Percentiles rank a stretch among this genome's conserved stretches.
These are phyloP conservation scores for Drosophila ambigua DNA, from an alignment of 1,140 invertebrate species.

Conservation along the genomic window DNA sequence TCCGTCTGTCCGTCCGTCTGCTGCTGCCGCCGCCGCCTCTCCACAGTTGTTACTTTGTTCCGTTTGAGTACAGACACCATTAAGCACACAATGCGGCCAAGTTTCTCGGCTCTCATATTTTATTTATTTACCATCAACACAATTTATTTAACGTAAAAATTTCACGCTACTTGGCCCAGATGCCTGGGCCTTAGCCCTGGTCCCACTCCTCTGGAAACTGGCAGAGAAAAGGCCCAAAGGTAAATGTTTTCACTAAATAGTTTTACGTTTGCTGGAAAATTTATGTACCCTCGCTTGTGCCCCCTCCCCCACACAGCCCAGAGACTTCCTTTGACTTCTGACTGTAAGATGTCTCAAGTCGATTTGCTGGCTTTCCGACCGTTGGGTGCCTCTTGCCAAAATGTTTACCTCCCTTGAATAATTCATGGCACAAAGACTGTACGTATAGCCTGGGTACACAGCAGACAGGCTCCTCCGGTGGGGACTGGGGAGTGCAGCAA, in stretches of 20 bases:
- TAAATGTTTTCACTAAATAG: conserved; percentile 73
- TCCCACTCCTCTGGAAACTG: background rate
- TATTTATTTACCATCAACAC: conserved; percentile 60
- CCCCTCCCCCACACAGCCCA: background rate
- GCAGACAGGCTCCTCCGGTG: conserved; percentile 11
- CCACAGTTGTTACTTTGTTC: conserved; percentile 10
- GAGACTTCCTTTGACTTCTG: background rate
- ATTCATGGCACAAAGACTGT: conserved; percentile 43
- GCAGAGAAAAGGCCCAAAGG: background rate
- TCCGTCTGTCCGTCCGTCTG: conserved; percentile 1
- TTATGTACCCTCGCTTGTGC: conserved; percentile 38
- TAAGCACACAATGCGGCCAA: conserved; percentile 50
- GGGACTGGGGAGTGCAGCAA: conserved; percentile 44
- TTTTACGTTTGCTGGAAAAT: conserved; percentile 68
- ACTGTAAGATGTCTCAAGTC: conserved; percentile 58
- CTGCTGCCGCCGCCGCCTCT: background rate
- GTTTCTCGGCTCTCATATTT: conserved; percentile 44
- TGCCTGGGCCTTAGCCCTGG: too few relatives aligned
- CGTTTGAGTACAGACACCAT: conserved; percentile 23
- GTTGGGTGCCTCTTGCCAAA: conserved; percentile 46
- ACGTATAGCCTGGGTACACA: conserved; percentile 2
- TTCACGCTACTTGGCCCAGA: conserved; percentile 40
- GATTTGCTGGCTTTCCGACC: conserved; percentile 58
- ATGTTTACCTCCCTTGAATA: conserved; percentile 65
- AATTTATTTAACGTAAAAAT: conserved; percentile 63